Percentiles rank a stretch among this genome's conserved stretches.
These are phyloP conservation scores for Spinus pinus DNA, from an alignment of 2,797 vertebrate genomes.

Conservation along the genomic window DNA sequence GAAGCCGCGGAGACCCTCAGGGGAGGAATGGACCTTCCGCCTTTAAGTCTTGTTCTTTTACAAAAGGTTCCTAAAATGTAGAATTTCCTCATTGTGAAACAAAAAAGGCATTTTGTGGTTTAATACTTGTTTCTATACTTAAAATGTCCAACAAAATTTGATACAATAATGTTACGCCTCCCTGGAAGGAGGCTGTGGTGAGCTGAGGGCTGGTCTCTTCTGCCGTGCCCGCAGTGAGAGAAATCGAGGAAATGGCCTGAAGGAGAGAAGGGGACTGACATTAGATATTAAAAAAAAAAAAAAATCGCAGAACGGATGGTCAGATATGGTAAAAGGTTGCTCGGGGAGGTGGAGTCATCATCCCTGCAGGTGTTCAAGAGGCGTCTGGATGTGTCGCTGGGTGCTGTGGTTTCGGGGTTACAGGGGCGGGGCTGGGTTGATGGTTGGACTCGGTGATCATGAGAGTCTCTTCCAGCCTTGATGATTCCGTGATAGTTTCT, in stretches of 20 bases:
- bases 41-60: fast-evolving
- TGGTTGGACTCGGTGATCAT: background rate
- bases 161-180: fast-evolving
- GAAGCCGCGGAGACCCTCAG: background rate
- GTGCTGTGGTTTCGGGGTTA: too few relatives aligned
- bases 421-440: background rate
- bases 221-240: background rate
- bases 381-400: background rate
- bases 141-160: fast-evolving
- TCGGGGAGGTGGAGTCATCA: background rate
- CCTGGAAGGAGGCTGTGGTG: too few relatives aligned
- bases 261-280: too few relatives aligned
- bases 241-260: too few relatives aligned
- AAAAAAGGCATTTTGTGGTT: background rate
- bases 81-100: fast-evolving
- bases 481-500: fast-evolving
- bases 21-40: fast-evolving
- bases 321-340: fast-evolving
- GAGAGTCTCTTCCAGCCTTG: background rate
- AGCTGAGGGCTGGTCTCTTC: background rate
- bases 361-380: background rate
- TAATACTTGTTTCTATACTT: fast-evolving
- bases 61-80: fast-evolving
- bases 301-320: fast-evolving
- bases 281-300: background rate